A percentile compares a stretch with the other conserved stretches of the same genome.
Evolutionary conservation across 35 echinoderm and acorn worm genomes (phyloP).

Genomic region (Anneissia japonica): DNA sequence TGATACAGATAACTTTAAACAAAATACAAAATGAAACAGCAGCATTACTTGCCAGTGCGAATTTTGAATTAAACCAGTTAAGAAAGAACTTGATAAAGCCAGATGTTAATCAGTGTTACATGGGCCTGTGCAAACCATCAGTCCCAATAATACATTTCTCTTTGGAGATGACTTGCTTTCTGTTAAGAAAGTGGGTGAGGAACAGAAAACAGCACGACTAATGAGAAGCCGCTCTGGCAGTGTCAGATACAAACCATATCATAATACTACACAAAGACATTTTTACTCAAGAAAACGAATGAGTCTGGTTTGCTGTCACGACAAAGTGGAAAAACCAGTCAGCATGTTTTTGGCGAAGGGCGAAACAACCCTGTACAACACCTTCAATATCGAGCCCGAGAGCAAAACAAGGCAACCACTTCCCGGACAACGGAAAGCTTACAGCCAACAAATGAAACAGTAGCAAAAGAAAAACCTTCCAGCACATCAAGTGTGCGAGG

Average conservation of each 20-base stretch:
- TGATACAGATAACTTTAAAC: background rate
- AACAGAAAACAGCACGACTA: slow-evolving; percentile 11
- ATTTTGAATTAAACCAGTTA: slow-evolving; percentile 24
- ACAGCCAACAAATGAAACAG: background rate
- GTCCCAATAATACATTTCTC: background rate
- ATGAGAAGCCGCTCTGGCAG: background rate
- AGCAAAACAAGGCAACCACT: background rate
- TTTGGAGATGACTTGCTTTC: slow-evolving; percentile 28
- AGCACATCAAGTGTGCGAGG: background rate
- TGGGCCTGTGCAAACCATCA: slow-evolving; percentile 6
- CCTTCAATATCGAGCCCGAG: no score
- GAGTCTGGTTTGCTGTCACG: no score
- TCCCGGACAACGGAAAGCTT: background rate
- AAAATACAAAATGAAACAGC: slow-evolving; percentile 2
- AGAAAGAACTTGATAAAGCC: slow-evolving; percentile 31
- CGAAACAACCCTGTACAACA: no score
- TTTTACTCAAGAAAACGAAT: no score
- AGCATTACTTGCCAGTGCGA: background rate
- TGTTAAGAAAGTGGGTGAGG: slow-evolving; percentile 18
- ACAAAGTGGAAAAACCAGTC: no score
- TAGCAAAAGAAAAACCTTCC: background rate
- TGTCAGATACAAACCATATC: no score
- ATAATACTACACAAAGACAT: no score
- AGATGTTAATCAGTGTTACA: slow-evolving; percentile 4
- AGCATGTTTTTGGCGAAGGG: no score